Conservation (phyloP, 2,113 vertebrate genomes). For the Crocuta crocuta region DNA sequence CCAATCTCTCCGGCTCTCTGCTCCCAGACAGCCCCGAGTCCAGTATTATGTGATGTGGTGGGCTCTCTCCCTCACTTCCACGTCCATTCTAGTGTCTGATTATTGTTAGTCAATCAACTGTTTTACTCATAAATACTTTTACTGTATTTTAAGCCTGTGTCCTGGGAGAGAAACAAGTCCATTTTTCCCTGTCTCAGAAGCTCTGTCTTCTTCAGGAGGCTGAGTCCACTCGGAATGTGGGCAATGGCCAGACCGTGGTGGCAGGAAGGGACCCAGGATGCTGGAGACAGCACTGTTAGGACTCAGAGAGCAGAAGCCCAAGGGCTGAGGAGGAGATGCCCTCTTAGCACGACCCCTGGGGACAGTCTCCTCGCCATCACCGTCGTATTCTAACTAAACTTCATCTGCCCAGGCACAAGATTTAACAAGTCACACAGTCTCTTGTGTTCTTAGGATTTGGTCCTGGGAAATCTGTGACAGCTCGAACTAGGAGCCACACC, state of each 20-base stretch:
- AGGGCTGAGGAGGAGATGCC: background rate
- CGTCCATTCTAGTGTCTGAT: accelerated
- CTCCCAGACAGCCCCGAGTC: accelerated
- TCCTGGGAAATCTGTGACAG: background rate
- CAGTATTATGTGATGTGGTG: accelerated
- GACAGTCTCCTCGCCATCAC: accelerated
- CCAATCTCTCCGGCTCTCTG: background rate
- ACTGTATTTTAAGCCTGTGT: background rate
- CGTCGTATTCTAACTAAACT: background rate
- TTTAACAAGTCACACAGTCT: too few relatives aligned
- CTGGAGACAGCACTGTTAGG: background rate
- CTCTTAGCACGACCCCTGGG: background rate
- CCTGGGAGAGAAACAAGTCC: background rate
- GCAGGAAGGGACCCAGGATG: accelerated
- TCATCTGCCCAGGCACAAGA: background rate
- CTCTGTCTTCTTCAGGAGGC: background rate
- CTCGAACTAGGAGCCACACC: background rate
- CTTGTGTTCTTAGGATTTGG: background rate
- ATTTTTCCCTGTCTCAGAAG: background rate
- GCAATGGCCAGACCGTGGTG: accelerated
- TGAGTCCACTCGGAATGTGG: accelerated
- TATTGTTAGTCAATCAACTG: background rate
- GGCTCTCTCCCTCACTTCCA: background rate
- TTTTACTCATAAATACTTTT: background rate
- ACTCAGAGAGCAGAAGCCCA: accelerated